Evolutionary conservation across 2,113 vertebrate species (phyloP), one percentile per base, ranked within the genome.

Genomic region (Sinocyclocheilus grahami): DNA sequence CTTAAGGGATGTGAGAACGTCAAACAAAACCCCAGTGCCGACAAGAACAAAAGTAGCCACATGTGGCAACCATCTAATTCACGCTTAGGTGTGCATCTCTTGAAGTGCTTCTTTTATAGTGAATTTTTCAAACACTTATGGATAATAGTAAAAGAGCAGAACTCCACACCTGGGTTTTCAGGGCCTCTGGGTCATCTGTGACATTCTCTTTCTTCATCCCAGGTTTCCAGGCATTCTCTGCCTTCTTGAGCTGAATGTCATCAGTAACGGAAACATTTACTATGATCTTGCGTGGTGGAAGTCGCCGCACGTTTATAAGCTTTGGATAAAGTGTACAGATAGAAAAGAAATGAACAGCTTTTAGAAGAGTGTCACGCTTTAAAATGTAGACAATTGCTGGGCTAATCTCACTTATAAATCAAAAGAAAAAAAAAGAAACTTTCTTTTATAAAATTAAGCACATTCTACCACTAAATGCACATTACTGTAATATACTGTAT

Each of bases 191-290:
- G 76, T 98, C 97, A 11, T 99, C 97, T 0, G 90, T 51, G 1
- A 88, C 91, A 8, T 87, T 92, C 11, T 98, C 97, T 62, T 96
- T 95, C 90, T 97, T 99, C 87, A 97, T 72, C 71, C 95, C 97
- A 0, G 98, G 98, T 84, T 97, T 99, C 98, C 98, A 99, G 84
- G 98, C 98, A 0, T 99, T 98, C 90, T 99, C 97, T 0, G 98
- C 93, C 88, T 97, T 99, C 90, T 97, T 97, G 89, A 99, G 94
- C 91, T 99, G 96, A 27, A 99, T 93, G 0, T 99, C 97, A 63
- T 99, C 96, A 71, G 96, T 97, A 60, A 98, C 97, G 0, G 97
- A 95, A 87, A 99, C 95, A 0, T 96, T 97, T 90, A 94, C 94
- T 92, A 99, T 99, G 92, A 99, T 98, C 93, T 99, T 99, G 89